Percentiles rank a stretch among this genome's conserved stretches.
phyloP scores from a whole-genome alignment of 2,113 vertebrate genomes.

The Microtus ochrogaster region DNA sequence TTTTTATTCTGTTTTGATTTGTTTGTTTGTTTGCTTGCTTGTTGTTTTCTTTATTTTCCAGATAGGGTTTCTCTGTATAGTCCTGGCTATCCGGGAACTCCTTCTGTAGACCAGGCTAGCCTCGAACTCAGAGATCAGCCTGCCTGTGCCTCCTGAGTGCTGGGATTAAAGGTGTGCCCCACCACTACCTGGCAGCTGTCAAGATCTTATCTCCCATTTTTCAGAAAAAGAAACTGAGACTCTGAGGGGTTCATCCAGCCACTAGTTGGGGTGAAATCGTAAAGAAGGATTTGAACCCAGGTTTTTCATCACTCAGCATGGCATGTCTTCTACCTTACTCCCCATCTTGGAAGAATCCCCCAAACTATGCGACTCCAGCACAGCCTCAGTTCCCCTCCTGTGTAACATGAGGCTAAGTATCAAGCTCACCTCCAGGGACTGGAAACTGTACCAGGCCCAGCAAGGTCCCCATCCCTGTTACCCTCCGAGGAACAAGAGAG shows the following conservation, averaged over 20 bases:
- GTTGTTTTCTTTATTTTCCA: background rate
- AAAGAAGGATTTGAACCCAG: background rate
- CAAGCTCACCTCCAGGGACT: background rate
- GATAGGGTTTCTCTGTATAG: background rate
- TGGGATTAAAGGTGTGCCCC: background rate
- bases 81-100: background rate
- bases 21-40: background rate
- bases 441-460: rapidly evolving
- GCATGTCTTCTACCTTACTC: background rate
- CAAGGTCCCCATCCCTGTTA: rapidly evolving
- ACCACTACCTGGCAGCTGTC: background rate
- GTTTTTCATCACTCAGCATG: background rate
- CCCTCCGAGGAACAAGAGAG: background rate
- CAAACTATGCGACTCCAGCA: rapidly evolving
- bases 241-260: background rate
- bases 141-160: background rate
- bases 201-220: background rate
- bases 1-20: background rate
- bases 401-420: rapidly evolving
- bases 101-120: background rate
- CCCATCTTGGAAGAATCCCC: background rate
- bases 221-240: slow-evolving; percentile 61
- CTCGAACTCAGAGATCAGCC: background rate
- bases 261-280: rapidly evolving
- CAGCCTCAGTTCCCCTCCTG: slow-evolving; percentile 13